Percentiles rank a stretch among this genome's conserved stretches.
These are phyloP conservation scores for Epsilonema sp. DNA, from an alignment of 2,888 invertebrate species.

Conservation along the genomic window DNA sequence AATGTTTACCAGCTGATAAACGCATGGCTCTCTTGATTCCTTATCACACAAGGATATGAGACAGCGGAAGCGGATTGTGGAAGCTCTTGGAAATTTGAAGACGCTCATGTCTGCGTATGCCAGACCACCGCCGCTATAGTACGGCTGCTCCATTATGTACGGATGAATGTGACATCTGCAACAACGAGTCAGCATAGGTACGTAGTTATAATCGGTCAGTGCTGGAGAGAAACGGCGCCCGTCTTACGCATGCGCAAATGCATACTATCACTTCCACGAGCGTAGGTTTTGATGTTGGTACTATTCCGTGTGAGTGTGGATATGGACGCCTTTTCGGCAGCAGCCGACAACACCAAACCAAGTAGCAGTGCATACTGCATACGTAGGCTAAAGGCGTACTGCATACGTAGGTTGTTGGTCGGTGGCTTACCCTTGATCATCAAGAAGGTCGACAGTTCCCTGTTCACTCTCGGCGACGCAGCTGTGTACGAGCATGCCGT, in stretches of 20 bases:
- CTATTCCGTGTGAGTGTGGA: too few species aligned
- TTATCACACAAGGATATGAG: constrained; percentile 1
- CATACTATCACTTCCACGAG: too few species aligned
- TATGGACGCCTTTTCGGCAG: too few species aligned
- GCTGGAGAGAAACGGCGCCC: too few species aligned
- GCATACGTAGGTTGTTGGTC: too few species aligned
- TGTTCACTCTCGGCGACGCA: constrained; percentile 19
- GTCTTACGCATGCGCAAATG: too few species aligned
- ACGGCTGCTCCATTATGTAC: not conserved
- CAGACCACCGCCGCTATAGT: not conserved
- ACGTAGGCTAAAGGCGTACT: too few species aligned
- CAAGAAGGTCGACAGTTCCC: constrained; percentile 17
- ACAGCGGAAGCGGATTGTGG: not conserved
- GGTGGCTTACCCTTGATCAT: constrained; percentile 17
- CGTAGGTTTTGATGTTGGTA: too few species aligned
- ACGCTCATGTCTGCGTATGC: not conserved
- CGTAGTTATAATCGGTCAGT: too few species aligned
- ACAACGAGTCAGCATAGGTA: too few species aligned
- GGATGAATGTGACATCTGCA: constrained; percentile 6
- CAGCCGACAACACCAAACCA: too few species aligned
- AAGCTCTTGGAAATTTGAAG: constrained; percentile 3
- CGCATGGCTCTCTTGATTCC: not conserved
- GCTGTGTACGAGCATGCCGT: constrained; percentile 22
- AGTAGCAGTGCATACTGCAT: too few species aligned
- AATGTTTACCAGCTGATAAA: not conserved